Evolutionary conservation across 2,888 invertebrate genomes (phyloP), one percentile per base, ranked within the genome.

Genomic region (Clunio marinus): DNA sequence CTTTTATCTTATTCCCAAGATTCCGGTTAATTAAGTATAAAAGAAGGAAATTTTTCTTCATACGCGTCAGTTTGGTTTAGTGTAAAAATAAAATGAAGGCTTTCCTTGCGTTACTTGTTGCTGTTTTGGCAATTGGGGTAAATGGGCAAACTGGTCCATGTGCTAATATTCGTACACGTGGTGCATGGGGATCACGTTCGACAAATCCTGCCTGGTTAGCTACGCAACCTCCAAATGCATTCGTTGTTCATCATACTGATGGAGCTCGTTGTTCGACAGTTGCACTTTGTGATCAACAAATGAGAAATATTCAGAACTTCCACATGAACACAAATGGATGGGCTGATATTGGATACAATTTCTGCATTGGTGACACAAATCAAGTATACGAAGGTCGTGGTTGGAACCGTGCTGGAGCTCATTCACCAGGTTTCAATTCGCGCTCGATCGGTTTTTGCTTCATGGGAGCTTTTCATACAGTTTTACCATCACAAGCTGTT

Each of bases 221-320:
- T 5, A 78, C 77, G 8, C 76, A 76, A 2, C 86, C 87, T 0
- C 86, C 85, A 0, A 83, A 85, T 0, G 86, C 82, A 74, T 87
- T 87, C 28, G 83, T 88, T 70, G 84, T 88, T 69, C 88, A 89
- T 74, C 88, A 88, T 75, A 86, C 86, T 0, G 86, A 84, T 73
- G 85, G 86, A 3, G 81, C 78, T 0, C 86, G 83, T 1, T 87
- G 87, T 75, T 75, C 78, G 71, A 79, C 78, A 0, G 74, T 76
- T 0, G 74, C 75, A 1, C 74, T 78, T 2, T 86, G 86, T 72
- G 75, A 75, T n/a, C 71, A 69, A 0, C 79, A 81, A 13, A 83
- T 86, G 84, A 75, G 79, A 65, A 76, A 77, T 57, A 86, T 86
- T 82, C 86, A 87, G 74, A 76, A 75, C 13, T 80, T 80, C 70